A percentile compares a stretch with the other conserved stretches of the same genome.
phyloP scores from a whole-genome alignment of 2,797 vertebrate genomes.

The Hyperoplus immaculatus region DNA sequence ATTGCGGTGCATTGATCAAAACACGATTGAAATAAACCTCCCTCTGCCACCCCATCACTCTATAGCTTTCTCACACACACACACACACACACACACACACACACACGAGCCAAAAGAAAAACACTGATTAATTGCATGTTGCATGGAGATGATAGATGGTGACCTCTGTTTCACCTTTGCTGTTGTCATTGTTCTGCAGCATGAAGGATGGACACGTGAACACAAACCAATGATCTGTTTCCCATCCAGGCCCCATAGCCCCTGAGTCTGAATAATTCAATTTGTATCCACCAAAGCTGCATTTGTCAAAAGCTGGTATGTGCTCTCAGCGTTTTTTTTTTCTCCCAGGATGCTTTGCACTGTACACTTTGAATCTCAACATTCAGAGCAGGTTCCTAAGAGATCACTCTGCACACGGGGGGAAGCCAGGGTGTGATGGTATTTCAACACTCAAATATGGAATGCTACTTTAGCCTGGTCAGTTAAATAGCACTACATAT shows the following conservation, averaged over 20 bases:
- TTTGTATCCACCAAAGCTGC: slow-evolving; percentile 78
- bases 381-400: slow-evolving; percentile 43
- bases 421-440: slow-evolving; percentile 44
- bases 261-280: slow-evolving; percentile 79
- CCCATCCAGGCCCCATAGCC: slow-evolving; percentile 65
- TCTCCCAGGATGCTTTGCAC: slow-evolving; percentile 71
- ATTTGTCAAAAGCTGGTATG: slow-evolving; percentile 72
- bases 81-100: slow-evolving; percentile 6
- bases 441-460: slow-evolving; percentile 28
- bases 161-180: slow-evolving; percentile 75
- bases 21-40: slow-evolving; percentile 53
- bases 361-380: slow-evolving; percentile 59
- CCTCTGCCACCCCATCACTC: slow-evolving; percentile 9
- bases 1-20: slow-evolving; percentile 58
- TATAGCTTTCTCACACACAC: slow-evolving; percentile 14
- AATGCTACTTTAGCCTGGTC: neutral
- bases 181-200: slow-evolving; percentile 67
- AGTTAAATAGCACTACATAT: neutral
- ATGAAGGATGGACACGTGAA: slow-evolving; percentile 71
- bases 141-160: slow-evolving; percentile 62
- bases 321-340: slow-evolving; percentile 59
- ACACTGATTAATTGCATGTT: slow-evolving; percentile 62
- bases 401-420: slow-evolving; percentile 31
- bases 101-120: slow-evolving; percentile 39
- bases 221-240: slow-evolving; percentile 73